phyloP scores from a whole-genome alignment of 1,140 invertebrate species.

The Rhyzopertha dominica region DNA sequence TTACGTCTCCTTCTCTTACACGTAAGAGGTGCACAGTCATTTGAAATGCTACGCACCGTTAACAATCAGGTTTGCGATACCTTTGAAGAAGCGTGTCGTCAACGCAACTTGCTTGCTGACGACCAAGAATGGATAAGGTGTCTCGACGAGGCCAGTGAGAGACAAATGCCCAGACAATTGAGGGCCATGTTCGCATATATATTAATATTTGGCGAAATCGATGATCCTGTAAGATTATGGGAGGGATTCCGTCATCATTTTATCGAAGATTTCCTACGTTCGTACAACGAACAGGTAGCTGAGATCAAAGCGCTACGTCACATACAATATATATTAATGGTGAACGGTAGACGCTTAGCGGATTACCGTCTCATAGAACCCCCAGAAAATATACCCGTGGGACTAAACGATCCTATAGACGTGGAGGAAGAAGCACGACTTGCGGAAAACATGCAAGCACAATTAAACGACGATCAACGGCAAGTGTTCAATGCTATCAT shows the following conservation, averaged over 20 bases:
- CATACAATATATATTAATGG: too few relatives aligned
- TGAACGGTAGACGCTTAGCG: too few relatives aligned
- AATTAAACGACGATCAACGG: too few relatives aligned
- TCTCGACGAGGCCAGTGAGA: neutral
- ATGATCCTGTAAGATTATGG: neutral
- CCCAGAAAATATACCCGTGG: too few relatives aligned
- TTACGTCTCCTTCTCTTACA: constrained; percentile 6
- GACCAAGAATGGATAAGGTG: neutral
- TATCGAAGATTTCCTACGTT: neutral
- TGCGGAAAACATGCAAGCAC: too few relatives aligned
- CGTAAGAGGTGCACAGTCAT: constrained; percentile 6
- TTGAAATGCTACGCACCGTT: constrained; percentile 4
- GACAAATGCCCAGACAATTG: neutral
- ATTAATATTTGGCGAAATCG: constrained; percentile 4
- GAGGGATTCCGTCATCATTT: neutral
- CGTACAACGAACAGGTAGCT: too few relatives aligned
- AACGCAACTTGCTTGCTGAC: neutral
- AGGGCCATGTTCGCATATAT: neutral
- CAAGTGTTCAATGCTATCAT: too few relatives aligned
- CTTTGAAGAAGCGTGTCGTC: neutral
- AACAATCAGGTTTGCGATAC: neutral
- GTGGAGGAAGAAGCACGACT: too few relatives aligned
- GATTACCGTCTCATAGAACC: too few relatives aligned
- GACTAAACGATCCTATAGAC: too few relatives aligned
- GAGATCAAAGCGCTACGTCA: too few relatives aligned